Base-by-base conservation (phyloP, 1,140 invertebrate genomes). In the Drosophila orena region DNA sequence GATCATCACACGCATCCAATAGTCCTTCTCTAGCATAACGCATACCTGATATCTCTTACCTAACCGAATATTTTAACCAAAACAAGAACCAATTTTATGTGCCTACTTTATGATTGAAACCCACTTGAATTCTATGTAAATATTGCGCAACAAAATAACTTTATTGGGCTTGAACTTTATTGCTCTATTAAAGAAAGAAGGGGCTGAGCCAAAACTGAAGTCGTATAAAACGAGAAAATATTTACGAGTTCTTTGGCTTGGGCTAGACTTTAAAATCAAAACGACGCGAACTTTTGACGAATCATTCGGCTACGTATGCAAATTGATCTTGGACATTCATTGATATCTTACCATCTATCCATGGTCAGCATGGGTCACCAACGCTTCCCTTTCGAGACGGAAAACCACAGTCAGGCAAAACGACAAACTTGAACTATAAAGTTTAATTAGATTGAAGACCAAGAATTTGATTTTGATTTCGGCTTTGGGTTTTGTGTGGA, bases 101-200 rank as follows among this genome's bases (percentile, higher is more conserved):
- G 66, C 15, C 43, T n/a, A 17, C 77, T 84, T 81, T 77, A 86
- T 50, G 72, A 72, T 58, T 35, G 27, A 74, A 74, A 69, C 30
- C 70, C 71, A 57, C 47, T 53, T 46, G 53, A 66, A 34, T 80
- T 72, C 81, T 85, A 86, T 86, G 81, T 85, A 85, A 85, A 85
- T 85, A 74, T 77, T 85, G 68, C 73, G 62, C 73, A 86, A 74
- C 81, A 86, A 85, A 85, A 86, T 85, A 80, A 62, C 81, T 86
- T 86, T 81, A 85, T 86, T 86, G 75, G 73, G 62, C 44, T 38
- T 70, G 24, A 57, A 62, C 66, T 85, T 85, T 85, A 85, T 85
- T 42, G 81, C 79, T 86, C 81, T 77, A 86, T 81, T 66, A 86
- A 85, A 69, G 42, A 50, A 57, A 50, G 38, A 52, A 61, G 54